Evolutionary conservation across 2,797 vertebrate genomes (phyloP), one percentile per base, ranked within the genome.

Genomic region (Enteromius thamalakanensis): DNA sequence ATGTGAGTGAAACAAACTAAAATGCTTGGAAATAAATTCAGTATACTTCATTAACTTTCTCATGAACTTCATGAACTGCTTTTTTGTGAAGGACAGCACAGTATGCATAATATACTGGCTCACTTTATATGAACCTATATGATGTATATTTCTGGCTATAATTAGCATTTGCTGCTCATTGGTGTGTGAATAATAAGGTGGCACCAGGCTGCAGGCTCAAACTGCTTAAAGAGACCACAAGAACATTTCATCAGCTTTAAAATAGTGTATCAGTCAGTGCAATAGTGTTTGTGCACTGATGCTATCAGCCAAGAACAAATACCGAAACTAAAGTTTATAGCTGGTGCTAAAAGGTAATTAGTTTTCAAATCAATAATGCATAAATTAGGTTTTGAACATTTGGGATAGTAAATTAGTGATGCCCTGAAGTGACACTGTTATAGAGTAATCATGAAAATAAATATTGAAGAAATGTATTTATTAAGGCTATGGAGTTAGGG

Each of bases 161-260:
- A 76, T 86, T 86, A 81, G 79, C 37, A 71, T 77, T 81, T 79
- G 49, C 47, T 69, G 77, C 51, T 80, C 53, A 74, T 58, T 85
- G 86, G 29, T 81, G 19, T 84, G 75, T 78, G 79, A 83, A 58
- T 86, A 80, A 86, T 79, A 23, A 82, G 75, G 42, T 62, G 71
- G 42, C 79, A 71, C 49, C 64, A 55, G 53, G 76, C 80, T 79
- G 37, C 78, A 47, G 26, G 68, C 80, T 55, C 12, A n/a, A 78
- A 42, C 67, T 68, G 74, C 45, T 26, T 53, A 7, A 60, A 51
- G 23, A 60, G 15, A n/a, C 23, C 12, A 64, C 58, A 45, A 34
- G 11, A 81, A 64, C 23, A 65, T 65, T 37, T 8, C 17, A 67
- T 51, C 76, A 37, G 12, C 42, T 45, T 65, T 49, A 65, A 65